A percentile compares a stretch with the other conserved stretches of the same genome.
Evolutionary conservation across 2,113 vertebrate genomes (phyloP).

Genomic region (Girardinichthys multiradiatus): DNA sequence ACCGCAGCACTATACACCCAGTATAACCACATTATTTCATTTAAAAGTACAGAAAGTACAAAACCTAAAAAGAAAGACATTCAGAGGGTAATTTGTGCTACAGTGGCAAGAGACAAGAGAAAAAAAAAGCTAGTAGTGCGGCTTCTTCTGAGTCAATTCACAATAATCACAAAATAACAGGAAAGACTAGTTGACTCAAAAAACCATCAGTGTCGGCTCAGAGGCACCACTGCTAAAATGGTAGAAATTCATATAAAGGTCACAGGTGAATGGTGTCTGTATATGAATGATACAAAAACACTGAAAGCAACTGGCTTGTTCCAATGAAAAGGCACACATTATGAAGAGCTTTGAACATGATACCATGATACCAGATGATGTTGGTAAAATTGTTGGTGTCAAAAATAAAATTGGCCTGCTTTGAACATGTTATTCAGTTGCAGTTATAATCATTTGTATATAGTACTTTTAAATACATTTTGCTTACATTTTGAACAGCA

Average conservation of each 20-base stretch:
- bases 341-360: constrained; percentile 10
- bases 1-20: constrained; percentile 51
- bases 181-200: constrained; percentile 43
- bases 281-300: constrained; percentile 52
- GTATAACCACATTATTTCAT: constrained; percentile 49
- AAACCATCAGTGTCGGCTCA: constrained; percentile 47
- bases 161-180: constrained; percentile 62
- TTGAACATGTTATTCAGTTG: constrained; percentile 6
- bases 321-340: constrained; percentile 49
- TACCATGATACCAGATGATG: neutral
- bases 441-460: constrained; percentile 1
- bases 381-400: constrained; percentile 4
- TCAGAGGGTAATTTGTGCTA: constrained; percentile 70
- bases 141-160: constrained; percentile 50
- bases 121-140: constrained; percentile 30
- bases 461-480: constrained; percentile 10
- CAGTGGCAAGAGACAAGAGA: constrained; percentile 34
- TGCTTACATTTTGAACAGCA: constrained; percentile 5
- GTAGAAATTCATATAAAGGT: constrained; percentile 56
- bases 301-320: constrained; percentile 63
- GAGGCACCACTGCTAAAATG: constrained; percentile 58
- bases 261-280: constrained; percentile 48
- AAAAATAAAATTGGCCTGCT: constrained; percentile 15
- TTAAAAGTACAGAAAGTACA: constrained; percentile 66
- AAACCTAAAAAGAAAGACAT: constrained; percentile 72